Evolutionary conservation across 2,888 invertebrate genomes (phyloP).

Genomic region (Nasonia oneida): DNA sequence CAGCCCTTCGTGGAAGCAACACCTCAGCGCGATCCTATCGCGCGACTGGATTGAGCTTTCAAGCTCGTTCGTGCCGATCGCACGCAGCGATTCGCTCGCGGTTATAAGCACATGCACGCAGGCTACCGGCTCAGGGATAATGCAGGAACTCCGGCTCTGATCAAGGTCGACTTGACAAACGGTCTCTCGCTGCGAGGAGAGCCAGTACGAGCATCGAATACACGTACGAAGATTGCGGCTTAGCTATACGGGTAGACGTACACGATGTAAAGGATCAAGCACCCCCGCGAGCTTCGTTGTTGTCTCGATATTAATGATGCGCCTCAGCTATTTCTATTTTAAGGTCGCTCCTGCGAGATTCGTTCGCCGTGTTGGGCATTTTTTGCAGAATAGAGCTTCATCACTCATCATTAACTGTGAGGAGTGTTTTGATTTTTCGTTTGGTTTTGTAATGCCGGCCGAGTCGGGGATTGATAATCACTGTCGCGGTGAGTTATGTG

Average conservation of each 20-base stretch:
- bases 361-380: background rate
- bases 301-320: constrained; percentile 1
- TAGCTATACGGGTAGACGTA: background rate
- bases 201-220: background rate
- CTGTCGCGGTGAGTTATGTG: background rate
- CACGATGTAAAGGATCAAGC: background rate
- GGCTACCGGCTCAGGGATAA: background rate
- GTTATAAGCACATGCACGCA: too few species aligned
- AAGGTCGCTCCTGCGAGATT: background rate
- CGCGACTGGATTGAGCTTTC: constrained; percentile 25
- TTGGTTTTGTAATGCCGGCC: background rate
- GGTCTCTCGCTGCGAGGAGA: constrained; percentile 1
- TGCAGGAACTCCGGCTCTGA: constrained; percentile 1
- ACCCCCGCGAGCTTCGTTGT: constrained; percentile 13
- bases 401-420: background rate
- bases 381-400: background rate
- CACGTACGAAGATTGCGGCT: background rate
- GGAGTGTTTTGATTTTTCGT: background rate
- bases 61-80: constrained; percentile 24
- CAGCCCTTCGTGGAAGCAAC: background rate
- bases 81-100: background rate
- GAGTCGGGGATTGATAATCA: background rate
- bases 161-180: constrained; percentile 34
- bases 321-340: background rate
- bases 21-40: constrained; percentile 21